phyloP scores from a whole-genome alignment of 1,140 invertebrate species.

The Drosophila ogumai region DNA sequence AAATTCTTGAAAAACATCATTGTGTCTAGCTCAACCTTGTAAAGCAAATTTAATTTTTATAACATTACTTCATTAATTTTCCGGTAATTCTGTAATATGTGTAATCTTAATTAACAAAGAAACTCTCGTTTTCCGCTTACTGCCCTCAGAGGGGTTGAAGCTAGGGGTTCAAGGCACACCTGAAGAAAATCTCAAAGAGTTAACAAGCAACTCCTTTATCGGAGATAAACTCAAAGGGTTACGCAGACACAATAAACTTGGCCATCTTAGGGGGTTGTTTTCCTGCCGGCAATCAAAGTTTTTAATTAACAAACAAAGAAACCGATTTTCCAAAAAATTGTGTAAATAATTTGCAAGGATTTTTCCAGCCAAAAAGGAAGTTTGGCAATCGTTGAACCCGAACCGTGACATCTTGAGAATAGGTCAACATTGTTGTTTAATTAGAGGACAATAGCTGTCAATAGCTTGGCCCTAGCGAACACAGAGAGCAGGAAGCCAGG shows the following conservation, averaged over 20 bases:
- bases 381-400: constrained; percentile 53
- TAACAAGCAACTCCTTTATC: constrained; percentile 32
- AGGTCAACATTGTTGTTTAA: constrained; percentile 82
- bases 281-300: constrained; percentile 43
- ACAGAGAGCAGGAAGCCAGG: constrained; percentile 6
- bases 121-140: constrained; percentile 1
- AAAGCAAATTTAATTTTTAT: not conserved
- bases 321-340: constrained; percentile 36
- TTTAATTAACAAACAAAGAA: constrained; percentile 77
- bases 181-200: constrained; percentile 36
- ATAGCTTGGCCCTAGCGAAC: constrained; percentile 37
- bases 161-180: constrained; percentile 13
- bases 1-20: no score
- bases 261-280: constrained; percentile 24
- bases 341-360: constrained; percentile 27
- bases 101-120: constrained; percentile 5
- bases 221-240: constrained; percentile 35
- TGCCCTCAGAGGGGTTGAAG: constrained; percentile 26
- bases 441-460: constrained; percentile 80
- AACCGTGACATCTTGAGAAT: constrained; percentile 67
- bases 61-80: not conserved
- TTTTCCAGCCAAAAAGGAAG: constrained; percentile 45
- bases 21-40: not conserved
- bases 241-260: not conserved
- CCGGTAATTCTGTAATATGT: not conserved